A percentile compares a stretch with the other conserved stretches of the same genome.
Conservation (phyloP, 2,888 invertebrate genomes). For the Pardosa pseudoannulata region DNA sequence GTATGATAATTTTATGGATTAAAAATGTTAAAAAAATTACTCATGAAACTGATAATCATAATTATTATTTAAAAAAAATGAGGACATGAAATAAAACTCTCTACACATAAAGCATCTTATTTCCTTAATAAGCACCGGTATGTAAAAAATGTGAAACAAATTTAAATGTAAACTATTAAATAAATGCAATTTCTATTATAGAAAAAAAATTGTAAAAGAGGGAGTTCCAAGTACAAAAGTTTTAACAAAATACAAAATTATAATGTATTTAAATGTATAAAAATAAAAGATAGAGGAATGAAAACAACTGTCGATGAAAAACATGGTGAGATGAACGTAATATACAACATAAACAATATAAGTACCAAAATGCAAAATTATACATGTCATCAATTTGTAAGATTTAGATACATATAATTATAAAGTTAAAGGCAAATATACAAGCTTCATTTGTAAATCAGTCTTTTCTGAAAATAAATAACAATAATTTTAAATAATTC, state of each 20-base stretch:
- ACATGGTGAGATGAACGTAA: not conserved
- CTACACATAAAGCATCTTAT: no score
- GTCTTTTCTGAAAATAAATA: not conserved
- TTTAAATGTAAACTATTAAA: not conserved
- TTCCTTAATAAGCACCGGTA: not conserved
- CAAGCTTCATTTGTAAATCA: constrained; percentile 5
- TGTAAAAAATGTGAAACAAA: not conserved
- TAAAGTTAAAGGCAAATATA: constrained; percentile 16
- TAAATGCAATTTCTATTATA: not conserved
- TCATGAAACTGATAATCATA: no score
- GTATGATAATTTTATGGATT: no score
- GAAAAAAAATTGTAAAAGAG: not conserved
- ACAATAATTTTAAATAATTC: constrained; percentile 7
- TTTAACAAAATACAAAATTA: no score
- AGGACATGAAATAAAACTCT: no score
- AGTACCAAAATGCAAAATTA: not conserved
- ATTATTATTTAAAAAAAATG: no score
- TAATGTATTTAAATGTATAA: no score
- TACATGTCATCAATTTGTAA: not conserved
- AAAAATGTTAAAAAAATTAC: no score
- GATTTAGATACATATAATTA: not conserved
- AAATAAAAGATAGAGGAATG: not conserved
- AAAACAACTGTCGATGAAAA: not conserved
- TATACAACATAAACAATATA: not conserved
- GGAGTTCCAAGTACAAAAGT: not conserved